Evolutionary conservation across 2,113 vertebrate genomes (phyloP).

Genomic region (Seriola dumerili): DNA sequence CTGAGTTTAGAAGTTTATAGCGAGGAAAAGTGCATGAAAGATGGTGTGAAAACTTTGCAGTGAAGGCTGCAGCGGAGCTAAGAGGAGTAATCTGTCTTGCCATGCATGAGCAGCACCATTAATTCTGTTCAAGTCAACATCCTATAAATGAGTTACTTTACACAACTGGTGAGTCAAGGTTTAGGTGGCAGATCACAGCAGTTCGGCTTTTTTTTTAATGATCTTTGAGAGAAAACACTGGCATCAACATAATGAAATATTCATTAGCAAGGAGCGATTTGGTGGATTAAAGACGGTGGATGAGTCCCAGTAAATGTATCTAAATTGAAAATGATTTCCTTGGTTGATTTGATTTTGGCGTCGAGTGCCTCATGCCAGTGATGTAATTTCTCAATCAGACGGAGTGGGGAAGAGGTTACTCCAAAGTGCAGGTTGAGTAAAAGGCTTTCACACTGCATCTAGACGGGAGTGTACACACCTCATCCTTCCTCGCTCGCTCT

Average conservation of each 20-base stretch:
- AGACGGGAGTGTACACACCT: slow-evolving; percentile 11
- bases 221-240: slow-evolving; percentile 38
- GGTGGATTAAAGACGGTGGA: slow-evolving; percentile 3
- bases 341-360: slow-evolving; percentile 13
- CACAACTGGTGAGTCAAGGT: slow-evolving; percentile 32
- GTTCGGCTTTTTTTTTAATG: slow-evolving; percentile 9
- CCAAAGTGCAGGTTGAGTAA: slow-evolving; percentile 42
- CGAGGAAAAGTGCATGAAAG: slow-evolving; percentile 31
- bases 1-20: slow-evolving; percentile 46
- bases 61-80: slow-evolving; percentile 45
- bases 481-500: slow-evolving; percentile 23
- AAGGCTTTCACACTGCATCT: slow-evolving; percentile 35
- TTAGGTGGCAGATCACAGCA: slow-evolving; percentile 32
- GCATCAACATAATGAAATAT: slow-evolving; percentile 31
- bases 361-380: slow-evolving; percentile 7
- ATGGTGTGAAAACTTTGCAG: slow-evolving; percentile 47
- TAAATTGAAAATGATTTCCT: slow-evolving; percentile 28
- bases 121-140: slow-evolving; percentile 47
- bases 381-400: slow-evolving; percentile 56
- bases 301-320: slow-evolving; percentile 9
- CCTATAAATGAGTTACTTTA: slow-evolving; percentile 46
- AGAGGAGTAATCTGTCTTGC: slow-evolving; percentile 53
- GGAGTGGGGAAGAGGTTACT: slow-evolving; percentile 29
- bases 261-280: slow-evolving; percentile 1
- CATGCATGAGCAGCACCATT: slow-evolving; percentile 55